These are phyloP conservation scores for Tricholaema leucomelas DNA, from an alignment of 2,113 vertebrate genomes.

Conservation along the genomic window DNA sequence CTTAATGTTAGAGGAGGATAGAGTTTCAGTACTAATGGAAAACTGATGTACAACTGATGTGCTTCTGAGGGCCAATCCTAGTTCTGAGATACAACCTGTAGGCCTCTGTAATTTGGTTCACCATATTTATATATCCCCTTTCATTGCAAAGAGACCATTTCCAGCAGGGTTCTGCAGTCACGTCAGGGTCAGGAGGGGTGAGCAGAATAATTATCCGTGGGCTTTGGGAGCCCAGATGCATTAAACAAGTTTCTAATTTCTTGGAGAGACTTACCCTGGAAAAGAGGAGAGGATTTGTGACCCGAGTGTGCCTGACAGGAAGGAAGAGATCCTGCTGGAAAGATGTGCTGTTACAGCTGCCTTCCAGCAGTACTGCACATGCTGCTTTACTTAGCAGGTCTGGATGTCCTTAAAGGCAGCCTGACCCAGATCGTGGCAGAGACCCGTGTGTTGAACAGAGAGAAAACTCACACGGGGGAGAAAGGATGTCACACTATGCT, in stretches of 20 bases:
- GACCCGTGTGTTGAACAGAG: not conserved
- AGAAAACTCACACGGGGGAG: not conserved
- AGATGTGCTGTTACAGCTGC: not conserved
- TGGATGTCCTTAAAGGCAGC: not conserved
- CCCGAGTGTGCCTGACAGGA: not conserved
- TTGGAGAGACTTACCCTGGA: slow-evolving; percentile 17
- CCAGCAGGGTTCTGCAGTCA: not conserved
- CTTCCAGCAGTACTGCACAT: not conserved
- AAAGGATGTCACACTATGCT: not conserved
- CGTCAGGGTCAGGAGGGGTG: not conserved
- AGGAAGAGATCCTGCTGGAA: slow-evolving; percentile 27
- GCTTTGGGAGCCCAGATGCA: not conserved
- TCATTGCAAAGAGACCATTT: not conserved
- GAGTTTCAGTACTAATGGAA: not conserved
- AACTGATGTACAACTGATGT: not conserved
- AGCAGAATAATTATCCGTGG: not conserved
- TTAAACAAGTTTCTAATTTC: slow-evolving; percentile 37
- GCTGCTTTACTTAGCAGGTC: not conserved
- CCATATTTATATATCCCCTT: not conserved
- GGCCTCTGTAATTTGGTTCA: not conserved
- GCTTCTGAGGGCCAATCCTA: not conserved
- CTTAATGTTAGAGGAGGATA: not conserved
- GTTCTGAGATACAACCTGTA: not conserved
- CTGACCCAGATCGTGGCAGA: not conserved
- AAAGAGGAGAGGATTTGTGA: slow-evolving; percentile 5